Conservation (phyloP, 1,140 invertebrate species). For the Platyscapa corneri region DNA sequence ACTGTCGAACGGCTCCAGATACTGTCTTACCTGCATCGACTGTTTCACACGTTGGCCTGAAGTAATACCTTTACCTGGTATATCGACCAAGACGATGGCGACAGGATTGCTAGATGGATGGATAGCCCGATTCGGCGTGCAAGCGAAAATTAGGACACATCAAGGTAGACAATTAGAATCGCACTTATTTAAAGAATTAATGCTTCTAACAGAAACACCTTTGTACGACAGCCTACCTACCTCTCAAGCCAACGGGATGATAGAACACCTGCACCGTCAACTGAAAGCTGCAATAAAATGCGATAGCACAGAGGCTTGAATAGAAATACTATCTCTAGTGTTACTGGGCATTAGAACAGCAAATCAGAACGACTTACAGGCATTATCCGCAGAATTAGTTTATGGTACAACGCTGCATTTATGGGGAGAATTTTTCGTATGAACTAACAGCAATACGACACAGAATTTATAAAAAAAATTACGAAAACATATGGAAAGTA, state of each 20-base stretch:
- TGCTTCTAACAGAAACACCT: neutral
- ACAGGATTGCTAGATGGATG: neutral
- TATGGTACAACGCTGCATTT: neutral
- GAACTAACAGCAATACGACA: no score
- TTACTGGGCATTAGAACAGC: slow-evolving; percentile 22
- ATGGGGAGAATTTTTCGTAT: slow-evolving; percentile 8
- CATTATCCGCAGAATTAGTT: no score
- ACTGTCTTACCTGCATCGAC: slow-evolving; percentile 20
- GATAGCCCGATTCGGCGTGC: neutral
- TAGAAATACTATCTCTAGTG: neutral
- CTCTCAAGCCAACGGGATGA: slow-evolving; percentile 63
- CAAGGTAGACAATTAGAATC: slow-evolving; percentile 44
- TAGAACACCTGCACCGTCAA: slow-evolving; percentile 66
- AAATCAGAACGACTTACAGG: no score
- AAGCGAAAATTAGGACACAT: neutral
- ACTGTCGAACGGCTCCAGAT: neutral
- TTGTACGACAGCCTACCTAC: slow-evolving; percentile 64
- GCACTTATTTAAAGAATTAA: neutral
- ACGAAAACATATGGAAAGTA: no score
- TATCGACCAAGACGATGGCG: neutral
- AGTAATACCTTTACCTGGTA: slow-evolving; percentile 1
- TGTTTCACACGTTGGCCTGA: slow-evolving; percentile 36
- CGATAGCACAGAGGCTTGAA: neutral
- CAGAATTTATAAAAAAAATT: no score
- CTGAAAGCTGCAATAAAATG: slow-evolving; percentile 59